Percentiles rank a stretch among this genome's conserved stretches.
Conservation (phyloP, 2,113 vertebrate species). For the Pavo muticus region DNA sequence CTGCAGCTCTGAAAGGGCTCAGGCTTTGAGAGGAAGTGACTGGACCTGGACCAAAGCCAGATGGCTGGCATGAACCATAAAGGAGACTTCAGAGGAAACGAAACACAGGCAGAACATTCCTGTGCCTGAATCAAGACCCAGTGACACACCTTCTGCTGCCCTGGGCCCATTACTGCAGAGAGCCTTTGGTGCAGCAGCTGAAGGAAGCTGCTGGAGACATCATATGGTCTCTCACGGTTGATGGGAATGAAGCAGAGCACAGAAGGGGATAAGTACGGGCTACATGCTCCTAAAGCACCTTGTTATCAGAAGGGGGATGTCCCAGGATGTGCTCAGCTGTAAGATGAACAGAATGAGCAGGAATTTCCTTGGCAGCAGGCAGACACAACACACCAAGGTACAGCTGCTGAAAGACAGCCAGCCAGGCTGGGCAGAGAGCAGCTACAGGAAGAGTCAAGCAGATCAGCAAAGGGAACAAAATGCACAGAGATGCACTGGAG, state of each 20-base stretch:
- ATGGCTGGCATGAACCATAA: fast-evolving
- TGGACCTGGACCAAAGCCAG: neutral
- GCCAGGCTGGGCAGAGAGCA: fast-evolving
- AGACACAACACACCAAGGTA: neutral
- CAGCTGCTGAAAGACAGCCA: neutral
- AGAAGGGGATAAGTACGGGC: neutral
- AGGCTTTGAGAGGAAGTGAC: neutral
- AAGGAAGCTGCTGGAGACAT: neutral
- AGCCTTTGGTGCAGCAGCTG: fast-evolving
- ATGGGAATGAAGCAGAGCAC: fast-evolving
- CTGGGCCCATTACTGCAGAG: neutral
- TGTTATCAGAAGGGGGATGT: neutral
- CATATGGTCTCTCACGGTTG: fast-evolving
- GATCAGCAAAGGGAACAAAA: neutral
- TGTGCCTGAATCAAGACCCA: neutral
- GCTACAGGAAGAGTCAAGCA: neutral
- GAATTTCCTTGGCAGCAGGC: neutral
- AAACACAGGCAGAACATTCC: neutral
- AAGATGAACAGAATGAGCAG: neutral
- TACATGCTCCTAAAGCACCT: fast-evolving
- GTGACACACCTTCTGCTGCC: neutral
- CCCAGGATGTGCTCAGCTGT: neutral
- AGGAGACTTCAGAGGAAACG: neutral
- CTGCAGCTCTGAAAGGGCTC: neutral
- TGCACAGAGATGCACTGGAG: neutral